Base-by-base conservation (phyloP, 2,113 vertebrate genomes). In the Phocoena phocoena region DNA sequence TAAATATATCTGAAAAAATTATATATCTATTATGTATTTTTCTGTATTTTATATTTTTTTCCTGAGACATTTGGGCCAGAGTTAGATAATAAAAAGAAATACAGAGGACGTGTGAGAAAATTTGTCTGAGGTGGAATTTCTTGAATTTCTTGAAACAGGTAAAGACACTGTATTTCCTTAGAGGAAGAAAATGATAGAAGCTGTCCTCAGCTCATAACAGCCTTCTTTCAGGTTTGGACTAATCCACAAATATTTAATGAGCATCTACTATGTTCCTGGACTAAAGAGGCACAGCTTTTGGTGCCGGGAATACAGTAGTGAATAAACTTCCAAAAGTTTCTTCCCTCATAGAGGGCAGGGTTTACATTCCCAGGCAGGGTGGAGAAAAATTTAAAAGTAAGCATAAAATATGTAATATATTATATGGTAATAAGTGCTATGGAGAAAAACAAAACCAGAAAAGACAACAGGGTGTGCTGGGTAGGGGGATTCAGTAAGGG, bases 91-190 rank as follows among this genome's bases (percentile, higher is more conserved):
- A 55, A 90, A 77, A 17, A 70, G 53, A 95, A 87, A 81, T 58
- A 70, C 8, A 93, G 44, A 93, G 65, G 4, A 79, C 76, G 12
- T 79, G 31, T 77, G 70, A 90, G 67, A 92, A 92, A 81, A 53
- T 50, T 71, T 90, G 47, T 31, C 55, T 47, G 28, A 96, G 33
- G 13, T 79, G 41, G 41, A 93, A 95, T 92, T 97, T 87, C 88
- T 50, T 89, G 63, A 93, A 76, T 38, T 73, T 71, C 74, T 77
- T 10, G 47, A 81, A 21, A 84, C 8, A 60, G 6, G 8, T 55
- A 79, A 83, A 65, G 82, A 93, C 55, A 25, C 8, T 31, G 18
- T 47, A 93, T 70, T 90, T 81, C 53, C 67, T 88, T 55, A 53
- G 20, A 73, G 55, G 31, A 85, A 76, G 62, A 81, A 96, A 87